phyloP scores from a whole-genome alignment of 2,113 vertebrate genomes.

The Cephalopterus ornatus region DNA sequence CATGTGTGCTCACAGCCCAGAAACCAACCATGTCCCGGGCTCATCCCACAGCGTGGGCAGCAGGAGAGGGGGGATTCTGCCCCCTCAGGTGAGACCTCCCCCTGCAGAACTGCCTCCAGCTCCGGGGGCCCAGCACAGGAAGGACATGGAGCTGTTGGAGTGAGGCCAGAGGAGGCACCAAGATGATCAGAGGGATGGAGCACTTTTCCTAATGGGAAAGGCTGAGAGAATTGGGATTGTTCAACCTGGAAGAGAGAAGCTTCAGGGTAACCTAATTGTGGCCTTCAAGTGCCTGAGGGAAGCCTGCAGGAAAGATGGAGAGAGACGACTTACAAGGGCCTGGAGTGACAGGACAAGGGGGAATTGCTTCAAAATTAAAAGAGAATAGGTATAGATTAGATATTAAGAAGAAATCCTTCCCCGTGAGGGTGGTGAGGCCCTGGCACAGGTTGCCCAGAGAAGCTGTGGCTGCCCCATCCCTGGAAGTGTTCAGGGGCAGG shows the following conservation, averaged over 20 bases:
- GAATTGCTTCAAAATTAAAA: background rate
- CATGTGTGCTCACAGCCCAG: background rate
- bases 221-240: background rate
- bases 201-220: background rate
- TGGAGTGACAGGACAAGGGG: background rate
- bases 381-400: background rate
- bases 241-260: background rate
- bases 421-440: background rate
- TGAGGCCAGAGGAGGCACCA: rapidly evolving
- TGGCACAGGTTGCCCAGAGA: background rate
- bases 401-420: background rate
- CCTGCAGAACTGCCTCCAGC: background rate
- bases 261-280: background rate
- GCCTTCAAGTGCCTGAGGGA: background rate
- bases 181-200: no score
- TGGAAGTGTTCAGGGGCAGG: background rate
- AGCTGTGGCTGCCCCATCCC: background rate
- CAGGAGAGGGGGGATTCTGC: background rate
- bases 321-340: background rate
- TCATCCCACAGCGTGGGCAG: rapidly evolving
- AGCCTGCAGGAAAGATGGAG: background rate
- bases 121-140: background rate
- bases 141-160: rapidly evolving
- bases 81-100: background rate
- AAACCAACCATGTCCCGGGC: background rate